These are phyloP conservation scores for Antedon mediterranea DNA, from an alignment of 53 echinoderm and acorn worm genomes.

Conservation along the genomic window DNA sequence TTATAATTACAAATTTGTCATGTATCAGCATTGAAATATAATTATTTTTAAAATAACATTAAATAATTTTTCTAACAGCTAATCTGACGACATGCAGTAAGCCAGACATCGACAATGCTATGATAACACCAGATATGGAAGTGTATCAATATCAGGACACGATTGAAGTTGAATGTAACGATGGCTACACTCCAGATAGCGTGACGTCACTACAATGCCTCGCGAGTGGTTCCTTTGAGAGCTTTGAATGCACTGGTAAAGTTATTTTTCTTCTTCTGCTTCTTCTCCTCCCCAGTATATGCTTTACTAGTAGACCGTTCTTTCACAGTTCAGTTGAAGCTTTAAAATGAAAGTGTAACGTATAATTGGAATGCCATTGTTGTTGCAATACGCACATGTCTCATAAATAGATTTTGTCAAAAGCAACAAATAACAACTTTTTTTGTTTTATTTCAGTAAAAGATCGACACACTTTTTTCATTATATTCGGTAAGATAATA, in stretches of 20 bases:
- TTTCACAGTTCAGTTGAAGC: too few species aligned
- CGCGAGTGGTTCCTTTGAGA: background rate
- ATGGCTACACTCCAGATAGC: background rate
- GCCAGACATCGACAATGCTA: background rate
- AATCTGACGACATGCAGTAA: background rate
- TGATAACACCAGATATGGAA: background rate
- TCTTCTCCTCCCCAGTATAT: background rate
- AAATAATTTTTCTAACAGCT: too few species aligned
- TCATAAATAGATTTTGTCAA: too few species aligned
- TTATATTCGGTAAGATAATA: background rate
- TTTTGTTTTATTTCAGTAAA: background rate
- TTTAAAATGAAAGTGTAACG: too few species aligned
- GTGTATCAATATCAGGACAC: background rate
- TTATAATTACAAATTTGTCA: too few species aligned
- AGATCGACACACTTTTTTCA: background rate
- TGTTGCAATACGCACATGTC: too few species aligned
- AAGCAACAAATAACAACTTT: background rate
- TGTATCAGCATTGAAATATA: too few species aligned
- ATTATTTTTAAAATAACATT: too few species aligned
- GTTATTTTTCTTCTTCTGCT: too few species aligned
- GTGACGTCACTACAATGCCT: background rate
- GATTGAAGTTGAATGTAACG: background rate
- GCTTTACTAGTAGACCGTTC: too few species aligned
- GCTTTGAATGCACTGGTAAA: background rate
- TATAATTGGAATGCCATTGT: too few species aligned